Conservation (phyloP, 2,113 vertebrate species). For the Brachyhypopomus gauderio region DNA sequence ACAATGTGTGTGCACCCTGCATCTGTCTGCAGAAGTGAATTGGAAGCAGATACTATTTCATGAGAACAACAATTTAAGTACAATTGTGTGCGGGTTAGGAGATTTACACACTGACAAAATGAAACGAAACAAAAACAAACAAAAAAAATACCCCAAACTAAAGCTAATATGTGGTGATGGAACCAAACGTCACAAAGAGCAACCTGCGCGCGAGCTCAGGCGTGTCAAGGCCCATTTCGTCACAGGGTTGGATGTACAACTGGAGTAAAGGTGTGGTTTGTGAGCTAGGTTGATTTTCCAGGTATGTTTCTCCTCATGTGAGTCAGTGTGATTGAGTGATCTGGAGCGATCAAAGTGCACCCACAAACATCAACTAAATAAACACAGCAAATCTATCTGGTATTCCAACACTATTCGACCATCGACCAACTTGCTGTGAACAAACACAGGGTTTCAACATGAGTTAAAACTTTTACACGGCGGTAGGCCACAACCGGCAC, state of each 20-base stretch:
- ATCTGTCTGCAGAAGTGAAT: conserved; percentile 41
- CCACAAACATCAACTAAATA: neutral
- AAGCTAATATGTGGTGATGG: neutral
- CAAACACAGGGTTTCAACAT: neutral
- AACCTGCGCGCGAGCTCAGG: no score
- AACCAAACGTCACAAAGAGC: neutral
- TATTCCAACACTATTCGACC: neutral
- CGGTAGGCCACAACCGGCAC: no score
- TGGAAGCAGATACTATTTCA: conserved; percentile 43
- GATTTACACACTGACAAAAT: no score
- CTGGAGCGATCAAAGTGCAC: no score
- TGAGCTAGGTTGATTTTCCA: neutral
- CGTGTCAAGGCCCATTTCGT: neutral
- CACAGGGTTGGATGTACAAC: neutral
- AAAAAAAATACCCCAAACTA: neutral
- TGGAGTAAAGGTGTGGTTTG: neutral
- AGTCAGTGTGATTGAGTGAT: neutral
- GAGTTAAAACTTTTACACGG: neutral
- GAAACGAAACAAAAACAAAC: neutral
- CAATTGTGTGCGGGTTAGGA: neutral
- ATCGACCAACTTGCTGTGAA: neutral
- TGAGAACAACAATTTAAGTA: conserved; percentile 36
- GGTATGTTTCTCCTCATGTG: neutral
- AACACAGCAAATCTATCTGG: neutral
- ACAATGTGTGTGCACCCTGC: conserved; percentile 39